Evolutionary conservation across 2,113 vertebrate species (phyloP).

Genomic region (Glareola pratincola): DNA sequence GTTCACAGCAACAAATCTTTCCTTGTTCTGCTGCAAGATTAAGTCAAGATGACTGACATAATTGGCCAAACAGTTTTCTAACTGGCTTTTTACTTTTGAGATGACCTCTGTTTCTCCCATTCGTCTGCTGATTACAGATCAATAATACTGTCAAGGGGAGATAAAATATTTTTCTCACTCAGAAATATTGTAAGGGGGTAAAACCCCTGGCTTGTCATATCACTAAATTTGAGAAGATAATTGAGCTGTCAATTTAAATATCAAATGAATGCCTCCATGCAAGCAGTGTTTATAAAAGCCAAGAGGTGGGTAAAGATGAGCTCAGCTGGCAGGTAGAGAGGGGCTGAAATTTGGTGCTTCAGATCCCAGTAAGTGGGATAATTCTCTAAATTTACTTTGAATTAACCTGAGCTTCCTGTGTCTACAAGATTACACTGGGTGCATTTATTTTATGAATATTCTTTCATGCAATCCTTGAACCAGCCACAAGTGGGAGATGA

Average conservation of each 20-base stretch:
- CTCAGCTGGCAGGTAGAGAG: background rate
- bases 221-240: slow-evolving; percentile 66
- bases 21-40: slow-evolving; percentile 49
- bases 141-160: slow-evolving; percentile 59
- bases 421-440: background rate
- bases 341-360: background rate
- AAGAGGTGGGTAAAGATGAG: background rate
- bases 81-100: slow-evolving; percentile 53
- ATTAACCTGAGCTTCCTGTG: background rate
- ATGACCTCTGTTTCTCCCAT: slow-evolving; percentile 56
- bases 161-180: slow-evolving; percentile 66
- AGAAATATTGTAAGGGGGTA: slow-evolving; percentile 65
- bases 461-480: background rate
- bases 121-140: slow-evolving; percentile 49
- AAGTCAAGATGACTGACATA: slow-evolving; percentile 63
- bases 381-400: background rate
- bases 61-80: slow-evolving; percentile 61
- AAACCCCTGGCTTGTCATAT: slow-evolving; percentile 45
- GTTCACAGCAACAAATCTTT: slow-evolving; percentile 52
- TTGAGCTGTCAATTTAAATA: slow-evolving; percentile 67
- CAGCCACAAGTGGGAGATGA: background rate
- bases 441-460: background rate
- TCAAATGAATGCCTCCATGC: slow-evolving; percentile 7
- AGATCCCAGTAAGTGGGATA: background rate
- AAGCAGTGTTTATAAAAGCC: slow-evolving; percentile 26